These are phyloP conservation scores for Chelonoidis abingdonii DNA, from an alignment of 2,113 vertebrate genomes.

Conservation along the genomic window DNA sequence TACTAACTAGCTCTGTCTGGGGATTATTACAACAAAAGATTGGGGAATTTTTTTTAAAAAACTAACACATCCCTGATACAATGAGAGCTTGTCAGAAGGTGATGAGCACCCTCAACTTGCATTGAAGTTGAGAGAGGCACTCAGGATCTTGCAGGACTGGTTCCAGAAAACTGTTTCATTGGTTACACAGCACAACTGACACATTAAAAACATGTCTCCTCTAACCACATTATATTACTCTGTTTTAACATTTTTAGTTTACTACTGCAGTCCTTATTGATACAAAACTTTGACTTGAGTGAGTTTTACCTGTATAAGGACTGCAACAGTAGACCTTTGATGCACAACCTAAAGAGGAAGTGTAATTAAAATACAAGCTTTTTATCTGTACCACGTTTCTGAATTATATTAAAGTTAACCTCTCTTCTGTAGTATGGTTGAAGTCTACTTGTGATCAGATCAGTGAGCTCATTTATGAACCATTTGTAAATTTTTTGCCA, in stretches of 20 bases:
- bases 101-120: slow-evolving; percentile 11
- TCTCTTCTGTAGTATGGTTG: slow-evolving; percentile 18
- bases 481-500: neutral
- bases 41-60: neutral
- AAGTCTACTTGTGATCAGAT: neutral
- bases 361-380: neutral
- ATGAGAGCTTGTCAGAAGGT: neutral
- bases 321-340: neutral
- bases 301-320: rapidly evolving
- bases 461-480: neutral
- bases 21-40: neutral
- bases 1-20: slow-evolving; percentile 2
- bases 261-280: neutral
- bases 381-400: neutral
- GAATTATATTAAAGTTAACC: neutral
- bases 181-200: neutral
- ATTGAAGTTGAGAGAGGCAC: neutral
- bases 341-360: neutral
- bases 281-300: neutral
- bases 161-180: neutral
- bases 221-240: neutral
- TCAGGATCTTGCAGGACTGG: neutral
- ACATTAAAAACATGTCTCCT: neutral
- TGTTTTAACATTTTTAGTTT: neutral
- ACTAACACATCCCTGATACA: neutral